Base-by-base conservation (phyloP, 2,888 invertebrate species). In the Eupithecia subfuscata region DNA sequence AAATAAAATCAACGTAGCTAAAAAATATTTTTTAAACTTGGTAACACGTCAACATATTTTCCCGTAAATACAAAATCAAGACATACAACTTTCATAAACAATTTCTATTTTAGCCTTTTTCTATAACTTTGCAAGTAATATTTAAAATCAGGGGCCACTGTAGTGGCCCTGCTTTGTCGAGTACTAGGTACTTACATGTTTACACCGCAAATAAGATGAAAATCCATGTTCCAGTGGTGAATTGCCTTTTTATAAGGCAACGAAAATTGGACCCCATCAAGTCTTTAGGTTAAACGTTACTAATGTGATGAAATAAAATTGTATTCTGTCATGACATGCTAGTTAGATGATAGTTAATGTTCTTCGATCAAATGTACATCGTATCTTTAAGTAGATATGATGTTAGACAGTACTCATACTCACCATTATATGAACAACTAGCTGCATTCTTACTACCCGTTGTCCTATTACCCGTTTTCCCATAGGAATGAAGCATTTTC, bases 201-300 rank as follows among this genome's bases (percentile, higher is more conserved):
- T 18, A 34, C 34, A 64, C 60, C 25, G 64, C 64, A 64, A 64
- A 64, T 18, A 8, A 30, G 6, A 71, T 14, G 52, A 72, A 60
- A 73, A 52, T 48, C 30, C n/a, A 43, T 70, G 40, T 22, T 65
- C 14, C 25, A 34, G 22, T 4, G 6, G 9, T 16, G 14, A 11
- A 56, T 25, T 40, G 37, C 30, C 64, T 40, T 73, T 73, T 77
- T 77, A 75, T 77, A 77, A 40, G 6, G 56, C 9, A 67, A 64
- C 71, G 12, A 67, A 70, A 73, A 75, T 70, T 70, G 64, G 60
- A 18, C 30, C 34, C 71, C 48, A 70, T 74, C 45, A 67, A 30
- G 34, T 30, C 56, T 71, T 77, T 75, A 75, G 4, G 5, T 25
- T 69, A 71, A 74, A 22, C 12, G 60, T 60, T 34, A 16, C 34